phyloP scores from a whole-genome alignment of 2,888 invertebrate genomes.

The Imbricaverruca yamaguchii region DNA sequence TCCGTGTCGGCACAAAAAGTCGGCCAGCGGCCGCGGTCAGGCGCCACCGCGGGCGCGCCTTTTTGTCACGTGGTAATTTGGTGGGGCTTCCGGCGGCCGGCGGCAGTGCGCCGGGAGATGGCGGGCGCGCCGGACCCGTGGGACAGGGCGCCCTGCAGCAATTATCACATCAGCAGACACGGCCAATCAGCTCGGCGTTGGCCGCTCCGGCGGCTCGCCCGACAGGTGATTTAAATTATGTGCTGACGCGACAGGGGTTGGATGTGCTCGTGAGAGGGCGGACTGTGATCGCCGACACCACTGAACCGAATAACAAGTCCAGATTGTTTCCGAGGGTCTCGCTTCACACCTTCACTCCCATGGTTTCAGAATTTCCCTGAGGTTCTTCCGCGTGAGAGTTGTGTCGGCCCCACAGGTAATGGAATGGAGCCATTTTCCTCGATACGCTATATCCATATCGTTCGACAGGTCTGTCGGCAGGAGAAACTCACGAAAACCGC shows the following conservation, averaged over 20 bases:
- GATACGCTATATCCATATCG: too few relatives aligned
- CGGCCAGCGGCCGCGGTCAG: too few relatives aligned
- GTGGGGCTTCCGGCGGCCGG: constrained; percentile 3
- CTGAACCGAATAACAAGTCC: too few relatives aligned
- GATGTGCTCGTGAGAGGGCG: not conserved
- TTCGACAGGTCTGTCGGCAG: too few relatives aligned
- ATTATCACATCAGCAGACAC: constrained; percentile 10
- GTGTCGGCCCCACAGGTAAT: too few relatives aligned
- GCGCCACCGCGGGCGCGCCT: not conserved
- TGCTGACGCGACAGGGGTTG: not conserved
- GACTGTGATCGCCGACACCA: too few relatives aligned
- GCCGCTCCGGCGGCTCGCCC: not conserved
- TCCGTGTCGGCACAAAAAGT: not conserved
- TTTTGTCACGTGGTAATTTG: constrained; percentile 19
- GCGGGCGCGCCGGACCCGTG: not conserved
- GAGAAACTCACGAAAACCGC: too few relatives aligned
- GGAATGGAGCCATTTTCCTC: too few relatives aligned
- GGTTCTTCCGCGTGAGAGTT: too few relatives aligned
- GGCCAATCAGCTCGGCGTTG: not conserved
- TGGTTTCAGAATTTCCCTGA: too few relatives aligned
- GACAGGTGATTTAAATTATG: constrained; percentile 21
- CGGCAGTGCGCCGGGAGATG: not conserved
- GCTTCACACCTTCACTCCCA: too few relatives aligned
- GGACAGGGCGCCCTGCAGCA: not conserved
- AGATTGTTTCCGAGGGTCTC: too few relatives aligned